Percentiles rank a stretch among this genome's conserved stretches.
These are phyloP conservation scores for Lemur catta DNA, from an alignment of 2,797 vertebrate species.

Conservation along the genomic window DNA sequence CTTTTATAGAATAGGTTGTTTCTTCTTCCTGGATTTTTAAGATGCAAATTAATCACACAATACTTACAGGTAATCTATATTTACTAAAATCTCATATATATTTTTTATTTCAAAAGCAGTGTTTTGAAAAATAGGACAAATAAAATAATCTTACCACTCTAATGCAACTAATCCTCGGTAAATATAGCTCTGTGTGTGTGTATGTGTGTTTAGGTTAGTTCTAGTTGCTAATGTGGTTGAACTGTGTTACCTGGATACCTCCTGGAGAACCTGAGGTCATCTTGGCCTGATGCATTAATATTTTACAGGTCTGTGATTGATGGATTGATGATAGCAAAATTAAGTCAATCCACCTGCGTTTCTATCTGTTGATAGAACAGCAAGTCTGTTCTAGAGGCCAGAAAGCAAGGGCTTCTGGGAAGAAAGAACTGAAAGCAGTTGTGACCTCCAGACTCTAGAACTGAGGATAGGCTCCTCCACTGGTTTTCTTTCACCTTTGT, in stretches of 20 bases:
- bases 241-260: slow-evolving; percentile 51
- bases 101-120: not conserved
- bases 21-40: slow-evolving; percentile 21
- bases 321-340: slow-evolving; percentile 53
- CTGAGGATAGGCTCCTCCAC: not conserved
- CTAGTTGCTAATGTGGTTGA: slow-evolving; percentile 12
- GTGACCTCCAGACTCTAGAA: not conserved
- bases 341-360: slow-evolving; percentile 7
- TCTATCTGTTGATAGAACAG: slow-evolving; percentile 28
- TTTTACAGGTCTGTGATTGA: slow-evolving; percentile 59
- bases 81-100: not conserved
- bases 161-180: slow-evolving; percentile 1
- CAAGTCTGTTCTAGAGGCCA: not conserved
- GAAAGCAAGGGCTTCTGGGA: not conserved
- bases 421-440: not conserved
- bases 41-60: not conserved
- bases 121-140: slow-evolving; percentile 32
- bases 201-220: not conserved
- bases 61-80: not conserved
- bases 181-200: not conserved
- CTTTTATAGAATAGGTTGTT: not conserved
- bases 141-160: slow-evolving; percentile 6
- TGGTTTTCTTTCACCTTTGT: slow-evolving; percentile 40
- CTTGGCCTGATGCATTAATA: slow-evolving; percentile 47
- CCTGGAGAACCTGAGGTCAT: slow-evolving; percentile 41